These are phyloP conservation scores for Drosophila niveifrons DNA, from an alignment of 2,888 invertebrate species.

Conservation along the genomic window DNA sequence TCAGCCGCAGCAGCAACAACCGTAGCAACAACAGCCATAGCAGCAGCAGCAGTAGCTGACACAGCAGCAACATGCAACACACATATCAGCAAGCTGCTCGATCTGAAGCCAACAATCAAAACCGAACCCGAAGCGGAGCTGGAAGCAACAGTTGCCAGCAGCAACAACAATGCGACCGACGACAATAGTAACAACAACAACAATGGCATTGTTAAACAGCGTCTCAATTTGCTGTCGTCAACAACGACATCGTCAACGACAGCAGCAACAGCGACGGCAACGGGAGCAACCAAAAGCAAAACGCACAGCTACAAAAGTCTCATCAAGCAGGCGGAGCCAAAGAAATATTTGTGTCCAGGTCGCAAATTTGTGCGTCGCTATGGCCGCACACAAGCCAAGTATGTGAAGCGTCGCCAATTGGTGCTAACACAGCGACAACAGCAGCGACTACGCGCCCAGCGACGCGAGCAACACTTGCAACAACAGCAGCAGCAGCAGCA, in stretches of 20 bases:
- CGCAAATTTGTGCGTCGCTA: slow-evolving; percentile 81
- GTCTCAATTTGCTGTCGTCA: slow-evolving; percentile 79
- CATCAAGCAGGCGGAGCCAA: slow-evolving; percentile 85
- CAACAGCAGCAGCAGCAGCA: slow-evolving; percentile 64
- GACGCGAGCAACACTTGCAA: slow-evolving; percentile 68
- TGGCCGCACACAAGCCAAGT: slow-evolving; percentile 75
- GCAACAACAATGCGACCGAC: slow-evolving; percentile 14
- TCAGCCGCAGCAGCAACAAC: slow-evolving; percentile 26
- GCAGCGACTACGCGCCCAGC: slow-evolving; percentile 69
- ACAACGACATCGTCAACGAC: background rate
- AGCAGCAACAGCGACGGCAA: slow-evolving; percentile 21
- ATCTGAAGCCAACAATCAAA: slow-evolving; percentile 83
- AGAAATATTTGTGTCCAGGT: slow-evolving; percentile 84
- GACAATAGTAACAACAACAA: slow-evolving; percentile 12
- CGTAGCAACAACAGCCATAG: slow-evolving; percentile 23
- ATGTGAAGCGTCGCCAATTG: slow-evolving; percentile 80
- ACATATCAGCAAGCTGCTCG: slow-evolving; percentile 73
- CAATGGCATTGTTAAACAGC: slow-evolving; percentile 56
- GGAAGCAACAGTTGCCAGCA: slow-evolving; percentile 10
- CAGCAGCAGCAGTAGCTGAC: slow-evolving; percentile 11
- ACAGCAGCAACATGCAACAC: slow-evolving; percentile 48
- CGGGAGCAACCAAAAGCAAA: slow-evolving; percentile 77
- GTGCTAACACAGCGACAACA: slow-evolving; percentile 83
- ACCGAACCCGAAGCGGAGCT: slow-evolving; percentile 74
- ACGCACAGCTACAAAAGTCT: slow-evolving; percentile 85